A percentile compares a stretch with the other conserved stretches of the same genome.
Evolutionary conservation across 1,140 invertebrate species (phyloP).

Genomic region (Probaryconus sp.): DNA sequence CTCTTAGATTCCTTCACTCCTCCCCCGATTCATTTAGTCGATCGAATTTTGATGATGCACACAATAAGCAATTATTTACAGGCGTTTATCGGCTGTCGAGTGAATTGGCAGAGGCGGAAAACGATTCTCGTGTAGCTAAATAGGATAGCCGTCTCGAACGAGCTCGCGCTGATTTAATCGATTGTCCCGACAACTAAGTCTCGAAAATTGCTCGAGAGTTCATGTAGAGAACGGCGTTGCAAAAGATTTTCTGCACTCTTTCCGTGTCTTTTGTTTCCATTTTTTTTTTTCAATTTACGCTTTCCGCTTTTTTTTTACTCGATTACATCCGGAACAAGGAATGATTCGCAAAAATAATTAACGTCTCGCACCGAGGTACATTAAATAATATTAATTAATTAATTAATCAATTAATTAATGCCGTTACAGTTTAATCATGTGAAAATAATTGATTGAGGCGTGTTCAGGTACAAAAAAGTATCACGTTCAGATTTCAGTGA

Average conservation of each 20-base stretch:
- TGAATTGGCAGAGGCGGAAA: conserved; percentile 59
- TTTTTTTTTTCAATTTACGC: conserved; percentile 28
- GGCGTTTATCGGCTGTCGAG: conserved; percentile 57
- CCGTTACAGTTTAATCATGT: no score
- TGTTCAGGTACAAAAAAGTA: no score
- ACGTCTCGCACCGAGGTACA: no score
- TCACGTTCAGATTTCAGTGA: no score
- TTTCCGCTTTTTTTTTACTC: conserved; percentile 5
- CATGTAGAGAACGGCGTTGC: conserved; percentile 33
- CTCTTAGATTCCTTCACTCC: conserved; percentile 8
- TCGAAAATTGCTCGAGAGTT: conserved; percentile 56
- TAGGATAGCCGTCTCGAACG: conserved; percentile 57
- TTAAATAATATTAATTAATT: no score
- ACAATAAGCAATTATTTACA: conserved; percentile 62
- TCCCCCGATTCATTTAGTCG: not conserved
- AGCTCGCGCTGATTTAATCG: conserved; percentile 61
- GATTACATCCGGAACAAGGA: not conserved
- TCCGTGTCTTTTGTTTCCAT: conserved; percentile 15
- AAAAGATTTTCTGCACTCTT: conserved; percentile 34
- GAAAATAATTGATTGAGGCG: no score
- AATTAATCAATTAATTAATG: no score
- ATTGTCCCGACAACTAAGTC: conserved; percentile 59
- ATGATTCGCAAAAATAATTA: not conserved
- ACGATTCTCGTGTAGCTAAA: conserved; percentile 63
- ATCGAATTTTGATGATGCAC: conserved; percentile 48